These are phyloP conservation scores for Myotis daubentonii DNA, from an alignment of 2,797 vertebrate species.

Conservation along the genomic window DNA sequence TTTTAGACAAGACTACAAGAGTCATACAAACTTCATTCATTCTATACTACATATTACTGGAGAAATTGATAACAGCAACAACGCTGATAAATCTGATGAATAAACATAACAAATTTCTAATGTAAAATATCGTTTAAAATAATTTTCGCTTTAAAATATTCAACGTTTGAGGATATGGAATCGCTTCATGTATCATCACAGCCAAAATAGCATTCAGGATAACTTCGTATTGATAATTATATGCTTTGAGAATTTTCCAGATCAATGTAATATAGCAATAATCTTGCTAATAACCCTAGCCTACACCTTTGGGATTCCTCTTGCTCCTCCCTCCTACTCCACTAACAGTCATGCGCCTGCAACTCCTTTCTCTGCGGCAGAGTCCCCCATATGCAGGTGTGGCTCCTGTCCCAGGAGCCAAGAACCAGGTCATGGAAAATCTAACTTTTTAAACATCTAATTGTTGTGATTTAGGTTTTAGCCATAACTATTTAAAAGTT, in stretches of 20 bases:
- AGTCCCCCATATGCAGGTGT: not conserved
- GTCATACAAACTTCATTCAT: not conserved
- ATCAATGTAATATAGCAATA: not conserved
- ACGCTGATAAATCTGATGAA: not conserved
- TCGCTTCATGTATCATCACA: not conserved
- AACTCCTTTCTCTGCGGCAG: not conserved
- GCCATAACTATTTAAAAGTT: slow-evolving; percentile 26
- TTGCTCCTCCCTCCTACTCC: not conserved
- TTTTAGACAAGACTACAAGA: not conserved
- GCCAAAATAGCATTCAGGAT: slow-evolving; percentile 37
- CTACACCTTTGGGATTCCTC: not conserved
- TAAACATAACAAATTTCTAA: slow-evolving; percentile 47
- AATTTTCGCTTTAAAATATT: slow-evolving; percentile 27
- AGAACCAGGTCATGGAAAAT: slow-evolving; percentile 32
- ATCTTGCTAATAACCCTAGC: not conserved
- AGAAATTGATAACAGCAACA: not conserved
- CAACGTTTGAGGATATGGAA: not conserved
- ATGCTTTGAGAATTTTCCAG: slow-evolving; percentile 21
- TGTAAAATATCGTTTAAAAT: not conserved
- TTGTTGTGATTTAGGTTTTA: not conserved
- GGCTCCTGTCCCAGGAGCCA: not conserved
- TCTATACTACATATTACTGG: not conserved
- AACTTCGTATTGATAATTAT: not conserved
- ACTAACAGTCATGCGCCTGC: not conserved
- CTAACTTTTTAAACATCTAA: not conserved